Percentiles rank a stretch among this genome's conserved stretches.
Conservation (phyloP, 2,113 vertebrate genomes). For the Tor tambroides region DNA sequence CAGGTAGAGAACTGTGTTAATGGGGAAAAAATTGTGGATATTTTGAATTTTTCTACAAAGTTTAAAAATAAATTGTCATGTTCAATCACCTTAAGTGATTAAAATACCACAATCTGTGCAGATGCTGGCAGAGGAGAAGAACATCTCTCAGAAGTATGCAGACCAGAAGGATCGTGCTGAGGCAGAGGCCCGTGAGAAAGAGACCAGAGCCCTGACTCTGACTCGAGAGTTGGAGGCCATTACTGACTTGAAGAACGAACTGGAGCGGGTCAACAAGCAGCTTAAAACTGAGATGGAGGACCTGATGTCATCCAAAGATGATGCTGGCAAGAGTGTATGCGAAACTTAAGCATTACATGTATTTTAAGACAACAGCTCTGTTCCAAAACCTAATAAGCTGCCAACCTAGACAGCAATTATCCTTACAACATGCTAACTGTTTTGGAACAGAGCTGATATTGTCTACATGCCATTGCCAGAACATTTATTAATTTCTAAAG, state of each 20-base stretch:
- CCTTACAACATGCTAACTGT: not conserved
- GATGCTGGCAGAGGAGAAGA: constrained; percentile 90
- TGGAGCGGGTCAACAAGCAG: constrained; percentile 90
- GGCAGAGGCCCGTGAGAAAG: constrained; percentile 87
- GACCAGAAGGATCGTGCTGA: constrained; percentile 86
- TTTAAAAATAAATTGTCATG: not conserved
- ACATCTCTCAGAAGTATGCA: constrained; percentile 75
- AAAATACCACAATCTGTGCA: constrained; percentile 53
- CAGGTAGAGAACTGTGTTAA: constrained; percentile 79
- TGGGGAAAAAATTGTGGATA: not conserved
- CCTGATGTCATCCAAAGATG: constrained; percentile 94
- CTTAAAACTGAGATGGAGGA: constrained; percentile 94
- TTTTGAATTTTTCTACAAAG: not conserved
- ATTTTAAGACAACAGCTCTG: not conserved
- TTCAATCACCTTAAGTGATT: not conserved
- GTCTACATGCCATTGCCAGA: not conserved
- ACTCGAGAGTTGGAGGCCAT: constrained; percentile 87
- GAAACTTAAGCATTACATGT: not conserved
- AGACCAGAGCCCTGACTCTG: constrained; percentile 80
- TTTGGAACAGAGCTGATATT: not conserved
- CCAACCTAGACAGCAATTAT: not conserved
- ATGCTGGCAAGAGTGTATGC: constrained; percentile 95
- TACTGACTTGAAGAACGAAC: constrained; percentile 82
- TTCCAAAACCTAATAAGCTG: not conserved
- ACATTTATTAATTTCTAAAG: not conserved